A percentile compares a stretch with the other conserved stretches of the same genome.
These are phyloP conservation scores for Callospermophilus lateralis DNA, from an alignment of 2,113 vertebrate genomes.

Conservation along the genomic window DNA sequence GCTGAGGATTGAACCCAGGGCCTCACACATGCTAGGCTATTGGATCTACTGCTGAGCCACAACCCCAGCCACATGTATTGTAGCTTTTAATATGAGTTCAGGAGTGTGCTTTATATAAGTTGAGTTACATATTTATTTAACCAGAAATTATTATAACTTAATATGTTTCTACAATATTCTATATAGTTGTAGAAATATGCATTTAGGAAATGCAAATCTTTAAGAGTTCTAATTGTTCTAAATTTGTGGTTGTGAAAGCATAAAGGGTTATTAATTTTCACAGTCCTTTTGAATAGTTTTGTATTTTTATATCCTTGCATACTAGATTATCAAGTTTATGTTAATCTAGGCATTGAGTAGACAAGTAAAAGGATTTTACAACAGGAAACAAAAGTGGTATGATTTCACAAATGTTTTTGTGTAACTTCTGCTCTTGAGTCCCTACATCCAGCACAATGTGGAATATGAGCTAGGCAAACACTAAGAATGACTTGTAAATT, in stretches of 20 bases:
- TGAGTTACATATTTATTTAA: background rate
- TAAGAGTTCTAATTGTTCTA: background rate
- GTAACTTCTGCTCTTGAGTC: background rate
- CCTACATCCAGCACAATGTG: background rate
- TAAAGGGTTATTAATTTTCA: background rate
- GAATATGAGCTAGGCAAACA: background rate
- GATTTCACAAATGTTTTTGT: background rate
- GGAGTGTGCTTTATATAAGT: background rate
- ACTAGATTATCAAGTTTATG: background rate
- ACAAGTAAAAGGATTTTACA: conserved; percentile 3
- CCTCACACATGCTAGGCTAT: too few species aligned
- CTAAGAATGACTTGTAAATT: background rate
- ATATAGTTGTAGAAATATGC: background rate
- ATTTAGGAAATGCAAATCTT: background rate
- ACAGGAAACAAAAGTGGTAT: background rate
- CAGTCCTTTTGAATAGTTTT: background rate
- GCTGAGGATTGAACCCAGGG: too few species aligned
- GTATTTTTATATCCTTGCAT: background rate
- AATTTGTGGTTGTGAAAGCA: background rate
- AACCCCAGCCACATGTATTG: background rate
- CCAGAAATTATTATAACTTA: background rate
- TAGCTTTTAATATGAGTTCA: background rate
- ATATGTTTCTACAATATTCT: background rate
- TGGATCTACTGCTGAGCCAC: too few species aligned
- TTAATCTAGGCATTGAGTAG: background rate